Conservation (phyloP, 2,797 vertebrate species). For the Zenarchopterus dispar region DNA sequence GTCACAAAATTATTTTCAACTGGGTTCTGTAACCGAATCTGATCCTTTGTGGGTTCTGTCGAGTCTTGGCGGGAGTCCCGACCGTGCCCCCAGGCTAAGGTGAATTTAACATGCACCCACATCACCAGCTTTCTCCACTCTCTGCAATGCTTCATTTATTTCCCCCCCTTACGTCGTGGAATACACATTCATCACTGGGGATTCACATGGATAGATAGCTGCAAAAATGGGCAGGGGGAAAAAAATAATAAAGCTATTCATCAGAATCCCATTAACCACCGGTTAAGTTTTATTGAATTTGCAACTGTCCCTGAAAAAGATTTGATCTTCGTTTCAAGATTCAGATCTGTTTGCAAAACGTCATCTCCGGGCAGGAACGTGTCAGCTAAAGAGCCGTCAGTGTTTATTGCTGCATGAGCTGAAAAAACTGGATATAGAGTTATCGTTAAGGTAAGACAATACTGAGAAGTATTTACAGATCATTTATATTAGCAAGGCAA, state of each 20-base stretch:
- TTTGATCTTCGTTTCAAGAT: conserved; percentile 46
- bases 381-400: conserved; percentile 58
- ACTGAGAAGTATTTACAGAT: conserved; percentile 90
- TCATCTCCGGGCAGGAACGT: conserved; percentile 54
- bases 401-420: conserved; percentile 74
- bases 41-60: conserved; percentile 61
- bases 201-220: conserved; percentile 10
- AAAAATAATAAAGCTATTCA: conserved; percentile 3
- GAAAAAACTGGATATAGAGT: conserved; percentile 70
- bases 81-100: conserved; percentile 64
- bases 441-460: conserved; percentile 84
- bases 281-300: conserved; percentile 70
- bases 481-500: conserved; percentile 76
- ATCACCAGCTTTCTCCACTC: conserved; percentile 54
- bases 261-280: conserved; percentile 47
- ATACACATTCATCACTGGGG: conserved; percentile 45
- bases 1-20: conserved; percentile 74
- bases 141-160: conserved; percentile 75
- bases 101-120: conserved; percentile 66
- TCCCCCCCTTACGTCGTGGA: conserved; percentile 34
- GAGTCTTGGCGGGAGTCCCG: conserved; percentile 63
- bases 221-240: neutral
- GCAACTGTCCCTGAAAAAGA: conserved; percentile 56
- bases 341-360: conserved; percentile 63
- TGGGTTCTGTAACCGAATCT: conserved; percentile 73